These are phyloP conservation scores for Grallaria varia DNA, from an alignment of 2,113 vertebrate genomes.

Conservation along the genomic window DNA sequence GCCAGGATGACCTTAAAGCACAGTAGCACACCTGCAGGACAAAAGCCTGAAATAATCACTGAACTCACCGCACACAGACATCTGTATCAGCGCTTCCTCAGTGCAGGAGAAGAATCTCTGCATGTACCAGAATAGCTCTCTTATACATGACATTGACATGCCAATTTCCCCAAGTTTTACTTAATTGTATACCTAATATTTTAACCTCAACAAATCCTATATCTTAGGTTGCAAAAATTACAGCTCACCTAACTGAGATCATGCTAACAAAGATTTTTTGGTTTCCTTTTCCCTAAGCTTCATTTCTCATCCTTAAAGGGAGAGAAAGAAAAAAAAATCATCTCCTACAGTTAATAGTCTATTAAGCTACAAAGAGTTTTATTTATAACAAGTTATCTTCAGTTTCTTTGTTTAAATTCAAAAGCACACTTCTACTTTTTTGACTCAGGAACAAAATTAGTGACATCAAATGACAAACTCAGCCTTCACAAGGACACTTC, in stretches of 20 bases:
- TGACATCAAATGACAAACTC: not conserved
- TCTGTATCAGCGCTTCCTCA: not conserved
- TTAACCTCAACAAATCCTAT: not conserved
- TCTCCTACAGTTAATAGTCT: not conserved
- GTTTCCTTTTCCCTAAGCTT: not conserved
- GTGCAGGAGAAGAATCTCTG: not conserved
- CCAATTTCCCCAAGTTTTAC: not conserved
- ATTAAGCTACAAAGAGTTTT: not conserved
- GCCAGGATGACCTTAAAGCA: not conserved
- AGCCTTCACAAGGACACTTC: not conserved
- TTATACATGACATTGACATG: not conserved
- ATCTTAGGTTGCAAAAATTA: not conserved
- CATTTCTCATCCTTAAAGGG: not conserved
- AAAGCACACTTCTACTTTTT: not conserved
- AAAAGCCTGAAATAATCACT: not conserved
- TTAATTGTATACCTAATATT: not conserved
- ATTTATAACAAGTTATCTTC: not conserved
- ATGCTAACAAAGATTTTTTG: not conserved
- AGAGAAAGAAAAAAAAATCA: not conserved
- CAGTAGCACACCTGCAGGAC: not conserved
- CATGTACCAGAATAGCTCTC: not conserved
- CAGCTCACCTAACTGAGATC: not conserved
- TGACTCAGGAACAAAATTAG: not conserved
- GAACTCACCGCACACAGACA: rapidly evolving
- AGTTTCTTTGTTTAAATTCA: not conserved